phyloP scores from a whole-genome alignment of 2,113 vertebrate species.

The Neoarius graeffei region DNA sequence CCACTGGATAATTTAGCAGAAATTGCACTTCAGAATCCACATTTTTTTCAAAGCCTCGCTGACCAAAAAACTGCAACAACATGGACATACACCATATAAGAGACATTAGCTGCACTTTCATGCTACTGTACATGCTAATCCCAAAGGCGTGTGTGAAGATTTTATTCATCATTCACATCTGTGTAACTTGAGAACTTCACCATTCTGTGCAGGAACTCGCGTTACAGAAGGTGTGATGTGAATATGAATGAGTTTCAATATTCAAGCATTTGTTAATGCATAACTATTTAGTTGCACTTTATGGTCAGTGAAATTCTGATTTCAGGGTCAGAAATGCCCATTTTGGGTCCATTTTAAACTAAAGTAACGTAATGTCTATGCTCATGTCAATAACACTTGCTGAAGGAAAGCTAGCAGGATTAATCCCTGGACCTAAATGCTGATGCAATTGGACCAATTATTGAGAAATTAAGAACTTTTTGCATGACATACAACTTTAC shows the following conservation, averaged over 20 bases:
- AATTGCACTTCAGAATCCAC: conserved; percentile 35
- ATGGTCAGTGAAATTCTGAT: conserved; percentile 28
- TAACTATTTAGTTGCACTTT: conserved; percentile 21
- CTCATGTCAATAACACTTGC: conserved; percentile 56
- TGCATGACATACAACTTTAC: background rate
- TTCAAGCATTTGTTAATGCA: background rate
- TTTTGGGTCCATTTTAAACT: background rate
- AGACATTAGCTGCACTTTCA: background rate
- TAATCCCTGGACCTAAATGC: conserved; percentile 23
- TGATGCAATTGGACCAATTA: background rate
- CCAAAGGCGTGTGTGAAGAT: background rate
- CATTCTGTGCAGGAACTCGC: background rate
- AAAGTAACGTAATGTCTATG: background rate
- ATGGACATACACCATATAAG: background rate
- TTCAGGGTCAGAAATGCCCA: conserved; percentile 29
- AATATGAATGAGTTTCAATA: background rate
- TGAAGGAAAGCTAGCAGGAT: conserved; percentile 7
- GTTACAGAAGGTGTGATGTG: background rate
- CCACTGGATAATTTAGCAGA: background rate
- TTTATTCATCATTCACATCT: background rate
- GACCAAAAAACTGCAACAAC: conserved; percentile 17
- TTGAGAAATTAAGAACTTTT: background rate
- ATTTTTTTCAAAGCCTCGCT: conserved; percentile 1
- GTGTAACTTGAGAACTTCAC: background rate
- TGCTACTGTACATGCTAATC: background rate